These are phyloP conservation scores for Anoplophora glabripennis DNA, from an alignment of 1,140 invertebrate genomes.

Conservation along the genomic window DNA sequence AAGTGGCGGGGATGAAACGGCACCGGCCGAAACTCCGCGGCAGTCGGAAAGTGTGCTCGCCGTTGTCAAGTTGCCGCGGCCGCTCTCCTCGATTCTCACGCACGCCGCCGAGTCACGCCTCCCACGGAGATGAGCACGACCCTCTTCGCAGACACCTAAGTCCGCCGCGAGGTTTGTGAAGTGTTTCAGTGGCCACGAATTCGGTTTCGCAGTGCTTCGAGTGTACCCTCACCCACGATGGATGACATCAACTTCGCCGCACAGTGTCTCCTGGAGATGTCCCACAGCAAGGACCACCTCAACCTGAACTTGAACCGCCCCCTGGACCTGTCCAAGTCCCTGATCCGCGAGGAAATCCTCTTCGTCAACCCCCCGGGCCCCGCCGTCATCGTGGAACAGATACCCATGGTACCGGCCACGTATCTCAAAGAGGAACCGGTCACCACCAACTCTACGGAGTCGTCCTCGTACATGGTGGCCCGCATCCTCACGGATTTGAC, in stretches of 20 bases:
- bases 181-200: background rate
- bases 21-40: background rate
- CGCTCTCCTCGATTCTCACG: background rate
- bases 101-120: slow-evolving; percentile 16
- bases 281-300: slow-evolving; percentile 45
- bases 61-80: background rate
- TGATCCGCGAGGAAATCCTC: slow-evolving; percentile 14
- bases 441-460: slow-evolving; percentile 29
- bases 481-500: slow-evolving; percentile 60
- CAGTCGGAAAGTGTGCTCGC: slow-evolving; percentile 7
- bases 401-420: slow-evolving; percentile 25
- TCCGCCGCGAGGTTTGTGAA: background rate
- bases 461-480: slow-evolving; percentile 58
- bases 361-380: slow-evolving; percentile 17
- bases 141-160: background rate
- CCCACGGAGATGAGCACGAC: slow-evolving; percentile 22
- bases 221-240: slow-evolving; percentile 27
- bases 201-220: background rate
- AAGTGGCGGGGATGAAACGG: background rate
- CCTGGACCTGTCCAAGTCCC: slow-evolving; percentile 37
- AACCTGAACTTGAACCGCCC: too few relatives aligned
- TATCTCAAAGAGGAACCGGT: slow-evolving; percentile 34
- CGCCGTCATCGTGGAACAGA: slow-evolving; percentile 36
- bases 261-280: slow-evolving; percentile 61
- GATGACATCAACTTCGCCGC: slow-evolving; percentile 59